Percentiles rank a stretch among this genome's conserved stretches.
Evolutionary conservation across 2,797 vertebrate genomes (phyloP).

Genomic region (Anableps anableps): DNA sequence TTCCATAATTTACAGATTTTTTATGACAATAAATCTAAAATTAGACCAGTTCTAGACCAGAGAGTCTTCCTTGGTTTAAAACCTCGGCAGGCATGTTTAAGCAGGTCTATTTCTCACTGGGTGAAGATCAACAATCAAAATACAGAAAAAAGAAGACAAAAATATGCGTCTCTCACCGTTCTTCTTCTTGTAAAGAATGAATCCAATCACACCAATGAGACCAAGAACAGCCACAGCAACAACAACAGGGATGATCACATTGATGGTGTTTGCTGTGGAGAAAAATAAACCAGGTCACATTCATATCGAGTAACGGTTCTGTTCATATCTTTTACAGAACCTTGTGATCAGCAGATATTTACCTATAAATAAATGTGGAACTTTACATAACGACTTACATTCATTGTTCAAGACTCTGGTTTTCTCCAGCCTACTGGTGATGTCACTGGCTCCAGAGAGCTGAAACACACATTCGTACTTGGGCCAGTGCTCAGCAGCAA

Average conservation of each 20-base stretch:
- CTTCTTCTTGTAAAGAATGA: background rate
- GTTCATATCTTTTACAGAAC: no score
- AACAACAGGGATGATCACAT: background rate
- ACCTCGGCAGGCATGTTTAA: no score
- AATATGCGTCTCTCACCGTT: background rate
- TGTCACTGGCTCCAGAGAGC: background rate
- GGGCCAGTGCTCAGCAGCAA: background rate
- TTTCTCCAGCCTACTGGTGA: slow-evolving; percentile 26
- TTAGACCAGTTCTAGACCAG: background rate
- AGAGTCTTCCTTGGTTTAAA: background rate
- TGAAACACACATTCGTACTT: background rate
- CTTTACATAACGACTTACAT: background rate
- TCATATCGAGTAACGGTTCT: background rate
- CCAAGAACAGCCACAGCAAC: background rate
- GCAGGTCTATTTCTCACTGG: background rate
- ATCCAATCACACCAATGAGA: background rate
- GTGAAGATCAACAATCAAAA: background rate
- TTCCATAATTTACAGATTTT: background rate
- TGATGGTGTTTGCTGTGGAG: background rate
- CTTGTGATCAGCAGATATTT: no score
- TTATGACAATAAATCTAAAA: background rate
- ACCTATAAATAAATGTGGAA: background rate
- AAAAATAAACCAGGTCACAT: background rate
- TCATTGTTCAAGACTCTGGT: background rate
- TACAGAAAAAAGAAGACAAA: background rate